Percentiles rank a stretch among this genome's conserved stretches.
Evolutionary conservation across 2,113 vertebrate species (phyloP).

Genomic region (Corythaixoides concolor): DNA sequence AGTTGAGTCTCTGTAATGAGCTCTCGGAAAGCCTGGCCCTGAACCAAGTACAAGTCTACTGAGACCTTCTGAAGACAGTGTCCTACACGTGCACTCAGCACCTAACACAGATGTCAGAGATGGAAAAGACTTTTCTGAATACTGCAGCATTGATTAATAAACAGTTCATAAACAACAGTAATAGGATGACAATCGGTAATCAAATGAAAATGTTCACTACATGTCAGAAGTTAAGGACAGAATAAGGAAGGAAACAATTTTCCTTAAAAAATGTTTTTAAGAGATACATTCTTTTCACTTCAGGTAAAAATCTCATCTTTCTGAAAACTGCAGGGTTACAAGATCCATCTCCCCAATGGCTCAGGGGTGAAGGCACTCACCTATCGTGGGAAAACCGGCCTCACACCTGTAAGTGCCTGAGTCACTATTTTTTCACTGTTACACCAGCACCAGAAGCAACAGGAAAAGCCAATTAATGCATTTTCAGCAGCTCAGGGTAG

Average conservation of each 20-base stretch:
- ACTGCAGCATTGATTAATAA: not conserved
- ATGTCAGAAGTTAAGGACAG: not conserved
- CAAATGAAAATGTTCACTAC: not conserved
- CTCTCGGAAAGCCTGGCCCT: not conserved
- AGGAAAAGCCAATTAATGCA: not conserved
- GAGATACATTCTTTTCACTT: not conserved
- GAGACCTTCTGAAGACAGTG: not conserved
- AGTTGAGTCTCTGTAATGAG: not conserved
- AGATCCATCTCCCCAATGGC: not conserved
- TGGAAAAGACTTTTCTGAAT: not conserved
- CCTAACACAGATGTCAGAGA: not conserved
- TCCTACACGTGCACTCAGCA: rapidly evolving
- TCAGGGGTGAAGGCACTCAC: not conserved
- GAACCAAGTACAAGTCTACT: not conserved
- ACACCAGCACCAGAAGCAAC: not conserved
- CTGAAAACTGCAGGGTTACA: not conserved
- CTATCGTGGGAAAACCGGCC: not conserved
- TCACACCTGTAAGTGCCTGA: not conserved
- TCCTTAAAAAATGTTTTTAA: not conserved
- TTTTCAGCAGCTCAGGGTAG: not conserved
- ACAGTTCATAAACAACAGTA: not conserved
- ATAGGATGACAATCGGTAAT: not conserved
- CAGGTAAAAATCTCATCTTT: not conserved
- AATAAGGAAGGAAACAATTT: not conserved
- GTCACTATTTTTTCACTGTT: not conserved